These are phyloP conservation scores for Catharus ustulatus DNA, from an alignment of 2,797 vertebrate species.

Conservation along the genomic window DNA sequence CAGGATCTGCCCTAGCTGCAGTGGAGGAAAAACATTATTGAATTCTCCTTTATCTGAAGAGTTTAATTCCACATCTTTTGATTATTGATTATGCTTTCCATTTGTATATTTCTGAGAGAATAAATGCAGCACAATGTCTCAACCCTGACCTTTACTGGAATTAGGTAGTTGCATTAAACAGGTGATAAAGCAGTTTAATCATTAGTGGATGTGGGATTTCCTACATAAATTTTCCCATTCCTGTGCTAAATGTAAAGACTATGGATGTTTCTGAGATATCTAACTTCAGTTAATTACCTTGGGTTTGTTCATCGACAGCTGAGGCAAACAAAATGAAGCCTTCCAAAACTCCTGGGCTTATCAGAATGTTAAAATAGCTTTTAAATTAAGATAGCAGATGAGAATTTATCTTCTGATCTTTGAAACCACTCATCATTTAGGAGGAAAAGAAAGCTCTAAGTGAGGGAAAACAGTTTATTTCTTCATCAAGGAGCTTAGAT, in stretches of 20 bases:
- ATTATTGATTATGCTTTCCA: background rate
- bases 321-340: background rate
- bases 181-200: background rate
- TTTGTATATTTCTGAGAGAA: background rate
- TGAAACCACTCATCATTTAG: background rate
- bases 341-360: background rate
- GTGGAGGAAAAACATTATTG: background rate
- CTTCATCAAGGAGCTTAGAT: constrained; percentile 21
- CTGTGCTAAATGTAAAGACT: background rate
- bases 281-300: background rate
- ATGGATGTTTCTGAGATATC: background rate
- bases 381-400: constrained; percentile 19
- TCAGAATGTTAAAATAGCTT: constrained; percentile 1
- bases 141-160: background rate
- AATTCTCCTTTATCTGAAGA: background rate
- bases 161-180: background rate
- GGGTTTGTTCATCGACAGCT: background rate
- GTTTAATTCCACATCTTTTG: background rate
- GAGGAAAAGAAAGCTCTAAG: background rate
- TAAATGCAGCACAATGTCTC: background rate
- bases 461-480: constrained; percentile 29
- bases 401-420: constrained; percentile 43
- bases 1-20: background rate
- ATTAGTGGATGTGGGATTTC: background rate
- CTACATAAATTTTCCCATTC: background rate